Conservation (phyloP, 2,888 invertebrate species). For the Cactoblastis cactorum region DNA sequence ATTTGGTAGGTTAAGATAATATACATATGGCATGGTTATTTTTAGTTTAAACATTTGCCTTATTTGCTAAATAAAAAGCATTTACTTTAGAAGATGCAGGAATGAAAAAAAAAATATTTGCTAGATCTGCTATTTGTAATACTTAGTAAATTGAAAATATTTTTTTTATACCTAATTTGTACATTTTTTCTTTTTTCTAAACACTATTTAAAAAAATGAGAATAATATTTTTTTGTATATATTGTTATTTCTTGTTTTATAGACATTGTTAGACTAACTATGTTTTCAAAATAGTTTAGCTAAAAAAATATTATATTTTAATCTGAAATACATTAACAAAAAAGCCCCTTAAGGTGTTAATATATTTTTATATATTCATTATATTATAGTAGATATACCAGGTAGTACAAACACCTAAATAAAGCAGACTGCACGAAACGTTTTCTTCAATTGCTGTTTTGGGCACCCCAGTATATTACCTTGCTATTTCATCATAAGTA, state of each 20-base stretch:
- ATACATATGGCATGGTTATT: too few relatives aligned
- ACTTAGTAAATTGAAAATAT: not conserved
- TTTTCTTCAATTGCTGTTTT: not conserved
- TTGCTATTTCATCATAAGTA: slow-evolving; percentile 6
- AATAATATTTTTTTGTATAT: not conserved
- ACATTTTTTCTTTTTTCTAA: not conserved
- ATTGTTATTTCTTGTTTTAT: not conserved
- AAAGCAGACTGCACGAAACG: not conserved
- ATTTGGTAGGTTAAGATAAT: too few relatives aligned
- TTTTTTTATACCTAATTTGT: not conserved
- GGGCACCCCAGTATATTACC: slow-evolving; percentile 2
- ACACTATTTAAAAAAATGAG: too few relatives aligned
- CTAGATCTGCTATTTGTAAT: too few relatives aligned
- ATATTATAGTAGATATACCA: not conserved
- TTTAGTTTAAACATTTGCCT: not conserved
- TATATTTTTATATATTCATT: slow-evolving; percentile 10
- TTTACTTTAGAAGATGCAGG: too few relatives aligned
- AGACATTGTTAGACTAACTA: not conserved
- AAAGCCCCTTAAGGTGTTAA: slow-evolving; percentile 7
- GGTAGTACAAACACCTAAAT: slow-evolving; percentile 11
- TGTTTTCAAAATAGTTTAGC: not conserved
- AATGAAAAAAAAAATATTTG: too few relatives aligned
- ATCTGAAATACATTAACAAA: not conserved
- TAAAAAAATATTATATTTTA: not conserved
- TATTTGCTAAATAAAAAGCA: not conserved